These are phyloP conservation scores for Epinotia brunnichana DNA, from an alignment of 2,888 invertebrate species.

Conservation along the genomic window DNA sequence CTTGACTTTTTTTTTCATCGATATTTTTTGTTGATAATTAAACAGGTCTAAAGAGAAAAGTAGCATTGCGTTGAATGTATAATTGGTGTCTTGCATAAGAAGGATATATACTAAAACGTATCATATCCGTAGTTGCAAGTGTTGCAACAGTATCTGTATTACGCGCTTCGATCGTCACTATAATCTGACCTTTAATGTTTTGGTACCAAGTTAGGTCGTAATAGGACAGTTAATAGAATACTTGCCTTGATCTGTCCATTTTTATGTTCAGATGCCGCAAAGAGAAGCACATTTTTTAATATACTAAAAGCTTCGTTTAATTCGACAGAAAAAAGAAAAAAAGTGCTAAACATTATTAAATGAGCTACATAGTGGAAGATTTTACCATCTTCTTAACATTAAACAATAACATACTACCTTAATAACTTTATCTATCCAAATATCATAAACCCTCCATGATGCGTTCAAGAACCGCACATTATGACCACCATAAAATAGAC, in stretches of 20 bases:
- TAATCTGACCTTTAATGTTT: constrained; percentile 6
- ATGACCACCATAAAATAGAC: too few relatives aligned
- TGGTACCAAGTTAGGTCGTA: constrained; percentile 31
- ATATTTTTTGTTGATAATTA: too few relatives aligned
- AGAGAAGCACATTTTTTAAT: background rate
- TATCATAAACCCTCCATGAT: too few relatives aligned
- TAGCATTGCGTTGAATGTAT: too few relatives aligned
- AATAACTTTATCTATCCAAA: too few relatives aligned
- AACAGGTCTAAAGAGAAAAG: too few relatives aligned
- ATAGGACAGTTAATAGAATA: constrained; percentile 38
- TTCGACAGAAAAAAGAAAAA: background rate
- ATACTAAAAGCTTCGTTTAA: background rate
- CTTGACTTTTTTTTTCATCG: too few relatives aligned
- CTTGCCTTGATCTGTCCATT: constrained; percentile 34
- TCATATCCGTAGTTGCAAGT: too few relatives aligned
- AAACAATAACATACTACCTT: too few relatives aligned
- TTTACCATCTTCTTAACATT: background rate
- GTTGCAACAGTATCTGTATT: background rate
- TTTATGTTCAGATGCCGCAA: constrained; percentile 28
- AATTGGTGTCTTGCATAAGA: background rate
- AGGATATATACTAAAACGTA: background rate
- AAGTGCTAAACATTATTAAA: background rate
- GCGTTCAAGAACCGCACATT: too few relatives aligned
- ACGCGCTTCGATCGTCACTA: background rate
- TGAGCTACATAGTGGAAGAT: background rate